Conservation (phyloP, 2,797 vertebrate species). For the Holocentrus rufus region DNA sequence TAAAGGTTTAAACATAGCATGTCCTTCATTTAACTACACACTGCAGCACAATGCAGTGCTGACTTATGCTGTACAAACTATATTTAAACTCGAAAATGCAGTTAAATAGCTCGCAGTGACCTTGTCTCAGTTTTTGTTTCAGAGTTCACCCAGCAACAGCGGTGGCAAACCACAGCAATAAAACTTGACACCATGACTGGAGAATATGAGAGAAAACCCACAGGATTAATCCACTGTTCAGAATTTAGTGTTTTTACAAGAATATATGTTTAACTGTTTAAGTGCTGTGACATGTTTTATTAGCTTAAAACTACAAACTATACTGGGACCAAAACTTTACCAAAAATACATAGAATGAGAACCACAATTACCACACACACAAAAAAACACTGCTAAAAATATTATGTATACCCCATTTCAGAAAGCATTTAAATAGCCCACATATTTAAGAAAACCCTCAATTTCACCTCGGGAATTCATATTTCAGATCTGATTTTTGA, state of each 20-base stretch:
- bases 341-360: background rate
- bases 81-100: background rate
- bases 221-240: no score
- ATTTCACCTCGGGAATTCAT: constrained; percentile 4
- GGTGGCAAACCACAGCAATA: background rate
- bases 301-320: background rate
- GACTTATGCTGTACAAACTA: background rate
- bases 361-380: background rate
- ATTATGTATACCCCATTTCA: background rate
- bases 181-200: background rate
- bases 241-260: no score
- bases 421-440: constrained; percentile 13
- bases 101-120: background rate
- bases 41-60: background rate
- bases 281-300: no score
- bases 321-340: background rate
- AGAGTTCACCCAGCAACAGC: background rate
- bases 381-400: background rate
- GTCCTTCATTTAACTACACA: background rate
- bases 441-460: no score
- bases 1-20: background rate
- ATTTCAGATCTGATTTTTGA: background rate
- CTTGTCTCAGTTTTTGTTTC: background rate
- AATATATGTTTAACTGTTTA: no score
- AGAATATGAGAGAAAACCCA: background rate